Evolutionary conservation across 2,797 vertebrate species (phyloP).

Genomic region (Artibeus jamaicensis): DNA sequence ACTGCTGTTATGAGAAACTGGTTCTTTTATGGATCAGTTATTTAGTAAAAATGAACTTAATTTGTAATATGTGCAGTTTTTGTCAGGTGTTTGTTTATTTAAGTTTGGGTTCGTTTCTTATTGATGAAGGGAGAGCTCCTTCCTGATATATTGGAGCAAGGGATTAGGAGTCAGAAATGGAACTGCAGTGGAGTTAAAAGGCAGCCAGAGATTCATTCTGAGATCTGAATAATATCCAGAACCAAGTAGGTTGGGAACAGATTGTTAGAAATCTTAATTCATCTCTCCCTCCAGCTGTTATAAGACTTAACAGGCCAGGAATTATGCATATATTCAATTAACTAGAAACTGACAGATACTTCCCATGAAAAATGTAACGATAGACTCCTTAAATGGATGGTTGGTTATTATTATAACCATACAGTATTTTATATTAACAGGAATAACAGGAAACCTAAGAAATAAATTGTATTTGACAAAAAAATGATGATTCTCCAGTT

Average conservation of each 20-base stretch:
- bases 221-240: slow-evolving; percentile 27
- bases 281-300: slow-evolving; percentile 45
- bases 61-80: background rate
- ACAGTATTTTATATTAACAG: background rate
- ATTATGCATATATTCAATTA: slow-evolving; percentile 63
- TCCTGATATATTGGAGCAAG: background rate
- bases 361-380: background rate
- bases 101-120: background rate
- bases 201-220: background rate
- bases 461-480: background rate
- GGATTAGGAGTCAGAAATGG: background rate
- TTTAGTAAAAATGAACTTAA: background rate
- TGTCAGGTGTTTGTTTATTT: background rate
- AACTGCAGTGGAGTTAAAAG: background rate
- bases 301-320: slow-evolving; percentile 38
- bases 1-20: background rate
- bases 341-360: slow-evolving; percentile 25
- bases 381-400: background rate
- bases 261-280: slow-evolving; percentile 65
- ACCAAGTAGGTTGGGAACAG: slow-evolving; percentile 57
- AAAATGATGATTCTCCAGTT: slow-evolving; percentile 47
- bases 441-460: background rate
- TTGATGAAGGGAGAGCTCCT: background rate
- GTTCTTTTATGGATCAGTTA: background rate
- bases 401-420: background rate